Evolutionary conservation across 2,113 vertebrate genomes (phyloP), one percentile per base, ranked within the genome.

Genomic region (Dolichotis patagonum): DNA sequence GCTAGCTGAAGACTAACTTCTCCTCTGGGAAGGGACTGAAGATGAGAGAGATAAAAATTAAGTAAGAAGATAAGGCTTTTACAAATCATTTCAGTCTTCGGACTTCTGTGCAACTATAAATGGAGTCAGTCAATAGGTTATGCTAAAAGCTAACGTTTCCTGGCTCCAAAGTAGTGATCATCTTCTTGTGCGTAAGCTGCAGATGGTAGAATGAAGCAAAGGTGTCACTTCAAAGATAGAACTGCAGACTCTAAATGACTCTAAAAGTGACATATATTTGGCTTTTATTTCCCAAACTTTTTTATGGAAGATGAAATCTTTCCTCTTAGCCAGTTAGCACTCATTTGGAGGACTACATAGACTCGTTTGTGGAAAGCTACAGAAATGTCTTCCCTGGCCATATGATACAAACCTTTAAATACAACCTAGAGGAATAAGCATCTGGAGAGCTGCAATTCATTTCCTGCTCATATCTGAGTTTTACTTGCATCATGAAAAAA

Each of bases 211-310:
- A 85, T 86, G 85, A 97, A 93, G 52, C 56, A n/a, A 86, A 82
- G 17, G 62, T 91, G 60, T 97, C 87, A 81, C n/a, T 91, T 89
- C 87, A 94, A 95, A 97, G 81, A 97, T 56, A 96, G 95, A 96
- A 75, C 81, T 93, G 69, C 75, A 88, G 63, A 85, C 69, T 93
- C 56, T 86, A 80, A 80, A 77, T 87, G 75, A 90, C 86, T 94
- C 91, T 77, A 87, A 77, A 88, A 95, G 52, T 91, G 80, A 88
- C 77, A 93, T 26, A 67, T 87, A 91, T 95, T 93, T 90, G 87
- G 80, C 56, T 96, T 97, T 95, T 95, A 91, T 83, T 75, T 94
- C 54, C 52, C 38, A 94, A 49, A 26, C 35, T 92, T 85, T 86
- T 88, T 63, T 52, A 91, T 86, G n/a, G 78, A 85, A 88, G 4